Conservation (phyloP, 2,888 invertebrate genomes). For the Hyposoter didymator region DNA sequence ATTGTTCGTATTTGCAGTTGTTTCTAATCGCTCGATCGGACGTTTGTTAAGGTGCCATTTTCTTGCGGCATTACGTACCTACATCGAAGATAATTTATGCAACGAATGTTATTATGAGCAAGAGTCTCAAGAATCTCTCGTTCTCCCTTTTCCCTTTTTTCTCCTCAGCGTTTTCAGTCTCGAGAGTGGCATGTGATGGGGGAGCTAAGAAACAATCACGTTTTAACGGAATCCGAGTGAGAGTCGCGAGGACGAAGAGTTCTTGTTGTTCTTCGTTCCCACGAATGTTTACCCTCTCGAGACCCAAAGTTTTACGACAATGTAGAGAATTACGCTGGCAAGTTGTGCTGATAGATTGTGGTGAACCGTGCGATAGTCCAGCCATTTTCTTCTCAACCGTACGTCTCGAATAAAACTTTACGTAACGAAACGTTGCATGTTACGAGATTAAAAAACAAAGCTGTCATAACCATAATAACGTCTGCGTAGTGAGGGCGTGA, state of each 20-base stretch:
- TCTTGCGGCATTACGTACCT: constrained; percentile 38
- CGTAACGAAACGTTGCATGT: background rate
- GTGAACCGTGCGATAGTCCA: background rate
- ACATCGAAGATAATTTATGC: constrained; percentile 65
- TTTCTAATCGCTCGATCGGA: constrained; percentile 17
- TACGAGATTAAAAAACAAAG: background rate
- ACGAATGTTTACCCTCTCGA: constrained; percentile 46
- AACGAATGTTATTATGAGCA: constrained; percentile 42
- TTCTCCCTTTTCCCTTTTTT: constrained; percentile 20
- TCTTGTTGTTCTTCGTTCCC: constrained; percentile 52
- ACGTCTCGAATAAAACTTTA: background rate
- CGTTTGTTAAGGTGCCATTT: constrained; percentile 31
- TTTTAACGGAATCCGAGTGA: constrained; percentile 51
- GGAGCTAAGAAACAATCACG: constrained; percentile 48
- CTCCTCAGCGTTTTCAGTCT: constrained; percentile 24
- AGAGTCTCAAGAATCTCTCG: constrained; percentile 23
- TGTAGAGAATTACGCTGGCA: constrained; percentile 28
- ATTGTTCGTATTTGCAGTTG: constrained; percentile 47
- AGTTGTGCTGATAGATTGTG: constrained; percentile 13
- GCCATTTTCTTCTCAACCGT: background rate
- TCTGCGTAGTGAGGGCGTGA: background rate
- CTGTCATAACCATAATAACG: background rate
- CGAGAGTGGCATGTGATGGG: constrained; percentile 57
- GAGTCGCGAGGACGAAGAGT: constrained; percentile 22
- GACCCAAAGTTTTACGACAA: constrained; percentile 19